These are phyloP conservation scores for Sycophila sp. DNA, from an alignment of 1,140 invertebrate genomes.

Conservation along the genomic window DNA sequence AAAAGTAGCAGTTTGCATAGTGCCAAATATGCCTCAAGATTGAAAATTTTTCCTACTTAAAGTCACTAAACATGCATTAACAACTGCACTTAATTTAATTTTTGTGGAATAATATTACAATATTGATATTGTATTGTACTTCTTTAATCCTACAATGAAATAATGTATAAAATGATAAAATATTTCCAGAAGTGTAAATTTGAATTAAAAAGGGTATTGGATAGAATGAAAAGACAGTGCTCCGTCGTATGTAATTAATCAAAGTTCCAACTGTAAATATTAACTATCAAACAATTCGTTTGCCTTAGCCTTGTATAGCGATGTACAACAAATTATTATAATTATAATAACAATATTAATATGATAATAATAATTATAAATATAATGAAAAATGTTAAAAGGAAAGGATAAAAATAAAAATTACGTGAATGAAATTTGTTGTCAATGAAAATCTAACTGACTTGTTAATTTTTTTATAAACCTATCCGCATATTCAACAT, in stretches of 20 bases:
- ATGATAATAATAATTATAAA: conserved; percentile 34
- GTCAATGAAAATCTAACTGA: conserved; percentile 11
- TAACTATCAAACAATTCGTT: conserved; percentile 30
- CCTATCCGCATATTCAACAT: too few species aligned
- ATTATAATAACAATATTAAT: conserved; percentile 18
- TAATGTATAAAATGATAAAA: conserved; percentile 22
- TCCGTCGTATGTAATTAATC: conserved; percentile 25
- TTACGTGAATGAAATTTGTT: conserved; percentile 23
- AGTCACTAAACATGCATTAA: conserved; percentile 10
- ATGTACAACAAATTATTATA: conserved; percentile 29
- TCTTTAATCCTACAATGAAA: conserved; percentile 17
- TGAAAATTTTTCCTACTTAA: conserved; percentile 17
- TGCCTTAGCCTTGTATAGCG: conserved; percentile 31
- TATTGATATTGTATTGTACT: conserved; percentile 3
- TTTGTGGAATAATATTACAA: not conserved
- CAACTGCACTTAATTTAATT: not conserved
- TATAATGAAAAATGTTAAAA: conserved; percentile 26
- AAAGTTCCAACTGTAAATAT: conserved; percentile 33
- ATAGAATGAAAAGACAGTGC: conserved; percentile 12
- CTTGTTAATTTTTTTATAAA: too few species aligned
- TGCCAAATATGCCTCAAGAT: conserved; percentile 36
- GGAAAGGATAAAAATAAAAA: conserved; percentile 34
- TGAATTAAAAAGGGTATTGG: not conserved
- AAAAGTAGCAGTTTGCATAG: conserved; percentile 23
- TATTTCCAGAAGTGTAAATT: conserved; percentile 15